Base-by-base conservation (phyloP, 2,888 invertebrate species). In the Tachina grossa region DNA sequence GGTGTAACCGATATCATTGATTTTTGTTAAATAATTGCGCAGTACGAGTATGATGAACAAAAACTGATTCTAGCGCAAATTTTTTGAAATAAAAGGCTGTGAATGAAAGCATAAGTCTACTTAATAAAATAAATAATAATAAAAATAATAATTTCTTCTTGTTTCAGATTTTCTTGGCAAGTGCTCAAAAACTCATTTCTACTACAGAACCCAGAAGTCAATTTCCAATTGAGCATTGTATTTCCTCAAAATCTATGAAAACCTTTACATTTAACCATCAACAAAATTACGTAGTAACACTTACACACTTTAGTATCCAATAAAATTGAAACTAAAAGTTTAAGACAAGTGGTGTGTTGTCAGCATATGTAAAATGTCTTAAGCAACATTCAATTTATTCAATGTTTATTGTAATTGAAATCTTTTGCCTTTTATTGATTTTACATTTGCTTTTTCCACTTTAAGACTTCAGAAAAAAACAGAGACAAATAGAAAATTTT, bases 241-340 rank as follows among this genome's bases (percentile, higher is more conserved):
- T 71, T 41, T 51, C 31, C 5, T 2, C 66, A 19, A 41, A 78
- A 82, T 55, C 74, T 49, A 43, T 76, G 53, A 74, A 78, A 75
- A 69, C n/a, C 45, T 5, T 55, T 53, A 53, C 39, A 53, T n/a
- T 39, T 16, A 19, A 6, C 9, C 45, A 55, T 16, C 2, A 8
- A 41, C 11, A 68, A 8, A 65, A 55, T 22, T 1, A 39, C 14
- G 19, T 8, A 3, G 8, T 13, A 5, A 55, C 59, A 19, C 41
- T 41, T 11, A 57, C 59, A 47, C 51, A 53, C 31, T 76, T 31
- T 47, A 4, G 59, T 53, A 68, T 69, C 47, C 22, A 83, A 83
- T 76, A 75, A 83, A 85, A 83, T 72, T 80, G 83, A 85, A 85
- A 85, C 76, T 85, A 80, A 85, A 80, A 49, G 61, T 63, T 41